Evolutionary conservation across 2,113 vertebrate genomes (phyloP).

Genomic region (Astatoreochromis straeleni): DNA sequence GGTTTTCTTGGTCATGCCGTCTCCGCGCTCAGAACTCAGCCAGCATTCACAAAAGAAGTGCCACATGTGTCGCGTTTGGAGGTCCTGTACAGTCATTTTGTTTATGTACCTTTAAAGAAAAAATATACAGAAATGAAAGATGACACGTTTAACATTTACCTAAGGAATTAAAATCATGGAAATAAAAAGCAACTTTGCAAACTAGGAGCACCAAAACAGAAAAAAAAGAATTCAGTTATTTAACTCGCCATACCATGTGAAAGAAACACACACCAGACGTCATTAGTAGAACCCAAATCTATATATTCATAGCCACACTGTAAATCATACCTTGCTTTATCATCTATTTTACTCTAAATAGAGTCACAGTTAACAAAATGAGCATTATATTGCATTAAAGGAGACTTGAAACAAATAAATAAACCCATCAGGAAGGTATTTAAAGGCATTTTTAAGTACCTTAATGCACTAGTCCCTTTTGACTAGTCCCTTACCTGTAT

Average conservation of each 20-base stretch:
- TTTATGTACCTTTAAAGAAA: constrained; percentile 64
- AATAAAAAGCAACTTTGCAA: neutral
- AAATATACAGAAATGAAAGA: neutral
- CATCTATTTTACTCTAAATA: neutral
- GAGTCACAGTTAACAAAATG: neutral
- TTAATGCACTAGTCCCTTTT: neutral
- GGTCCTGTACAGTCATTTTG: constrained; percentile 68
- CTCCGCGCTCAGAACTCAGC: constrained; percentile 62
- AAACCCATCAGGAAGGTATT: neutral
- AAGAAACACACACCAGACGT: neutral
- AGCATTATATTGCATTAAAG: neutral
- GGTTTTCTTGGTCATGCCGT: constrained; percentile 63
- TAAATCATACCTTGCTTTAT: neutral
- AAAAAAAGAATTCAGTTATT: neutral
- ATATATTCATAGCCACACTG: neutral
- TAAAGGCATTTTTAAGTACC: neutral
- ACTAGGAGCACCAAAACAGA: neutral
- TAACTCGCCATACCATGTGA: neutral
- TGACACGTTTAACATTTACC: neutral
- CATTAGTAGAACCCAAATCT: neutral
- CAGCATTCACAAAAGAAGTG: constrained; percentile 74
- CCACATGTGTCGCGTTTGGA: constrained; percentile 62
- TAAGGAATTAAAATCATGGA: neutral
- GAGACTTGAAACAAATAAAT: neutral
- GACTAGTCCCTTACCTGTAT: neutral